These are phyloP conservation scores for Tursiops truncatus DNA, from an alignment of 2,113 vertebrate species.

Conservation along the genomic window DNA sequence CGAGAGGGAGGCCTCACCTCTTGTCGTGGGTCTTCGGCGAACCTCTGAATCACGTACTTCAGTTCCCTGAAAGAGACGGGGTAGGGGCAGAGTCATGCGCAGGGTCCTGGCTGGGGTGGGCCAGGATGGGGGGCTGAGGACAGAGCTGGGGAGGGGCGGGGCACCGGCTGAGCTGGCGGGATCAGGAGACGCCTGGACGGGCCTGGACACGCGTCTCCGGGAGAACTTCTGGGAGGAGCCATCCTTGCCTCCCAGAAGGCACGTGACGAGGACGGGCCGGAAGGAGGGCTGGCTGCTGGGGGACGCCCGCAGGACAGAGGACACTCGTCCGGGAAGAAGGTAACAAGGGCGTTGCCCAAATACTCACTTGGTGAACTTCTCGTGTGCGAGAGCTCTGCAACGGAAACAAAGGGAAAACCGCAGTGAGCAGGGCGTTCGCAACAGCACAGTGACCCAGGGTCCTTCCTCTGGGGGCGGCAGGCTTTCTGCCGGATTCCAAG, in stretches of 20 bases:
- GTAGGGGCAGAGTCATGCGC: neutral
- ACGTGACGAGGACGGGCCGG: accelerated
- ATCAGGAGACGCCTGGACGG: accelerated
- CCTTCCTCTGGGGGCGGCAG: neutral
- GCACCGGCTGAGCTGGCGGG: neutral
- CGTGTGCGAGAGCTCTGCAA: constrained; percentile 96
- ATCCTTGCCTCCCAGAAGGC: neutral
- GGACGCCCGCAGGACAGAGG: neutral
- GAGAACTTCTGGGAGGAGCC: neutral
- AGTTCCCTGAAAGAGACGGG: constrained; percentile 89
- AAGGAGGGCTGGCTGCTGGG: neutral
- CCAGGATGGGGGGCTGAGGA: accelerated
- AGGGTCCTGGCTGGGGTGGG: neutral
- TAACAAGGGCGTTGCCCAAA: accelerated
- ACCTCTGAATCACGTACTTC: constrained; percentile 99
- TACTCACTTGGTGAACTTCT: constrained; percentile 99
- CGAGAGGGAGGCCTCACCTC: constrained; percentile 87
- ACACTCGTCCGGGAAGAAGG: neutral
- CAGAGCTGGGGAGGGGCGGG: accelerated
- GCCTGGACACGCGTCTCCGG: neutral
- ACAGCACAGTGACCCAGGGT: accelerated
- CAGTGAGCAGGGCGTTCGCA: neutral
- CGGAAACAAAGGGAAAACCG: constrained; percentile 60
- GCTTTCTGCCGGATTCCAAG: neutral
- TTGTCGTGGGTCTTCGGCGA: constrained; percentile 97